Conservation (phyloP, 2,113 vertebrate genomes). For the Phasianus colchicus region DNA sequence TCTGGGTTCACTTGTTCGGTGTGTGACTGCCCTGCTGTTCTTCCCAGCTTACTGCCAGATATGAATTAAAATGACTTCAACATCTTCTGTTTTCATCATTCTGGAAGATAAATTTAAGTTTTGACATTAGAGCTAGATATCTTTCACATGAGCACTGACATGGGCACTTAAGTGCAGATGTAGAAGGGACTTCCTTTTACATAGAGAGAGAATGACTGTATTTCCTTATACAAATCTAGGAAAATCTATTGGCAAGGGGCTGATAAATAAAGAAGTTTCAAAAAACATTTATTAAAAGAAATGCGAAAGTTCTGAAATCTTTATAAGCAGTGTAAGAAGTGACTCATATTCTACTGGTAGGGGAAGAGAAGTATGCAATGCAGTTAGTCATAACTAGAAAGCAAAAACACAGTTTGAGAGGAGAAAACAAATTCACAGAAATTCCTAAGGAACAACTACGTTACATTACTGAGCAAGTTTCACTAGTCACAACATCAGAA, state of each 20-base stretch:
- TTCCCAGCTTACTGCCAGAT: background rate
- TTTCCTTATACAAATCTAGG: background rate
- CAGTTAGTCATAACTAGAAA: conserved; percentile 23
- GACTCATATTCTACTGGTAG: background rate
- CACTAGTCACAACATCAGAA: background rate
- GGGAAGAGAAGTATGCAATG: background rate
- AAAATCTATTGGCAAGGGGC: background rate
- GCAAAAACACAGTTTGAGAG: background rate
- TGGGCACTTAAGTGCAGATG: background rate
- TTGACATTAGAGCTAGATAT: background rate
- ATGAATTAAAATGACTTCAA: background rate
- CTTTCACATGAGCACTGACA: background rate
- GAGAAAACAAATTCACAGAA: conserved; percentile 7
- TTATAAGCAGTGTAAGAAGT: background rate
- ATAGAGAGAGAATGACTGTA: background rate
- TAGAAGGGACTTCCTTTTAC: background rate
- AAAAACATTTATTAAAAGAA: background rate
- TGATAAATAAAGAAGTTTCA: background rate
- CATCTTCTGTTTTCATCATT: background rate
- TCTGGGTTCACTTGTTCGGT: background rate
- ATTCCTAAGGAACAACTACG: background rate
- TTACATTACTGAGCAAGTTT: background rate
- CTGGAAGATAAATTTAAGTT: background rate
- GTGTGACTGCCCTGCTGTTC: background rate
- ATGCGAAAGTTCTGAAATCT: background rate